phyloP scores from a whole-genome alignment of 2,113 vertebrate genomes.

The Agelaius phoeniceus region DNA sequence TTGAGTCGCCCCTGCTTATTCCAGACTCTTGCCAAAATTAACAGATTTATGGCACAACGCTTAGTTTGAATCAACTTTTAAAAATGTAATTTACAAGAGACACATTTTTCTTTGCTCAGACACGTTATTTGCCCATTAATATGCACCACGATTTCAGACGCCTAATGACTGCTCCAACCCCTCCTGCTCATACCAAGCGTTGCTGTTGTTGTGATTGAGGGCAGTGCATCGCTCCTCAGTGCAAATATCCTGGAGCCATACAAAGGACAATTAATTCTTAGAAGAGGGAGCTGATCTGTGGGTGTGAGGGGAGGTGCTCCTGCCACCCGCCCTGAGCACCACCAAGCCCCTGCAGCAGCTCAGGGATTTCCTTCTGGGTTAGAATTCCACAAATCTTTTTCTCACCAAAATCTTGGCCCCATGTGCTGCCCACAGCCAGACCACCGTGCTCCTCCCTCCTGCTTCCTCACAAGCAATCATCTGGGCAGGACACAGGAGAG shows the following conservation, averaged over 20 bases:
- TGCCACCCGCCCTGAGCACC: rapidly evolving
- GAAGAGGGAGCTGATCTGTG: not conserved
- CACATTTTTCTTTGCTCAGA: slow-evolving; percentile 52
- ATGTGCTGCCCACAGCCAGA: rapidly evolving
- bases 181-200: slow-evolving; percentile 42
- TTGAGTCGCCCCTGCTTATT: slow-evolving; percentile 37
- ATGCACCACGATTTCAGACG: slow-evolving; percentile 44
- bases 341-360: not conserved
- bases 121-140: slow-evolving; percentile 65
- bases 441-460: rapidly evolving
- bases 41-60: slow-evolving; percentile 69
- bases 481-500: not conserved
- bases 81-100: slow-evolving; percentile 64
- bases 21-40: slow-evolving; percentile 68
- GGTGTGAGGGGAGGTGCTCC: not conserved
- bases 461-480: not conserved
- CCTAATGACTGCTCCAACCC: slow-evolving; percentile 63
- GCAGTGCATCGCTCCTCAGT: slow-evolving; percentile 32
- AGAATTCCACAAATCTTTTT: not conserved
- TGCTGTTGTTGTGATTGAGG: slow-evolving; percentile 65
- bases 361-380: not conserved
- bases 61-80: slow-evolving; percentile 66
- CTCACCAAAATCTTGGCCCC: not conserved
- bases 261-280: slow-evolving; percentile 66
- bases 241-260: slow-evolving; percentile 61